Evolutionary conservation across 2,113 vertebrate species (phyloP).

Genomic region (Corydoras maculifer): DNA sequence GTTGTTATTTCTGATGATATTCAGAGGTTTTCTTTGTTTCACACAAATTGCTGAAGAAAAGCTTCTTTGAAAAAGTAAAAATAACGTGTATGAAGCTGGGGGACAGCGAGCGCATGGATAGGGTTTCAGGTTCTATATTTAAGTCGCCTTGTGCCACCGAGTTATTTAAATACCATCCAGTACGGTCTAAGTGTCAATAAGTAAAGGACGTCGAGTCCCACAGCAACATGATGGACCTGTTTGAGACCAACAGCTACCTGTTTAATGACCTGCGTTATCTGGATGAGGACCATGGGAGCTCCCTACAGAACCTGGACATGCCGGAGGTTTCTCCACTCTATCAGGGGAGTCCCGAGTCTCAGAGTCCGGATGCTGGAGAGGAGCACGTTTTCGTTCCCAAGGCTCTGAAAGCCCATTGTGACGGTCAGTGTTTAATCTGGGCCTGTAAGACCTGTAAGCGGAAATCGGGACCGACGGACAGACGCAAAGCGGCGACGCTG

Average conservation of each 20-base stretch:
- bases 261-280: slow-evolving; percentile 80
- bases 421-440: slow-evolving; percentile 93
- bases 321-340: slow-evolving; percentile 85
- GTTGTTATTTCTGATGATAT: slow-evolving; percentile 23
- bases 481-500: slow-evolving; percentile 90
- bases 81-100: slow-evolving; percentile 73
- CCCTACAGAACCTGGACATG: slow-evolving; percentile 84
- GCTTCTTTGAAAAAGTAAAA: slow-evolving; percentile 60
- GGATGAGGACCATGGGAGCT: slow-evolving; percentile 80
- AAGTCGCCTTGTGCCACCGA: slow-evolving; percentile 88
- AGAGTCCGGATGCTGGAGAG: slow-evolving; percentile 83
- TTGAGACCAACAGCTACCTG: slow-evolving; percentile 95
- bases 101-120: slow-evolving; percentile 89
- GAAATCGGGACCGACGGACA: slow-evolving; percentile 86
- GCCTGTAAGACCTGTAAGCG: slow-evolving; percentile 96
- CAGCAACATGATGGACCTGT: slow-evolving; percentile 99
- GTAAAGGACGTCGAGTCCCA: slow-evolving; percentile 50
- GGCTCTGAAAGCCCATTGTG: slow-evolving; percentile 82
- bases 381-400: slow-evolving; percentile 92
- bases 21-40: slow-evolving; percentile 46
- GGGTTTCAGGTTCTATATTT: slow-evolving; percentile 97
- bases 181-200: slow-evolving; percentile 67
- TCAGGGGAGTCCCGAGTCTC: slow-evolving; percentile 77
- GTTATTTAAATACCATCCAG: slow-evolving; percentile 92
- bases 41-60: slow-evolving; percentile 54